phyloP scores from a whole-genome alignment of 2,888 invertebrate species.

The Tanytarsus gracilentus region DNA sequence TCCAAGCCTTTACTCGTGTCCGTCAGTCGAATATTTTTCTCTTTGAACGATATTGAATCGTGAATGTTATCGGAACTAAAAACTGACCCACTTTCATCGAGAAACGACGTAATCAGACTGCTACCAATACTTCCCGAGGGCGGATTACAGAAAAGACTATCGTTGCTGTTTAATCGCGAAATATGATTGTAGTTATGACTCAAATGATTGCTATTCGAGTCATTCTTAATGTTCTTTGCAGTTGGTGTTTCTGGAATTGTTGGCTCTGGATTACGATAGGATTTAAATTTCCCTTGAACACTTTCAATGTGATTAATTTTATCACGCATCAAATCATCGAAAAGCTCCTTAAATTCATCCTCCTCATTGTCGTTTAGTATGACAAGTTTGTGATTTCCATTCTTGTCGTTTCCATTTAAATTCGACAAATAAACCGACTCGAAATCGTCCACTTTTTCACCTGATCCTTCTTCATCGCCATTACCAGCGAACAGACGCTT shows the following conservation, averaged over 20 bases:
- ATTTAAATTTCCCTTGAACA: not conserved
- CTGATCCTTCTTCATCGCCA: not conserved
- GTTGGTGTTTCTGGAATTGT: slow-evolving; percentile 6
- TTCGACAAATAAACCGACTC: not conserved
- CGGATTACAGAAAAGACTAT: slow-evolving; percentile 18
- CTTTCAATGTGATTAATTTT: not conserved
- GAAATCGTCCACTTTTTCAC: not conserved
- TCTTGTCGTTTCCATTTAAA: slow-evolving; percentile 3
- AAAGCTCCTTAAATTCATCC: slow-evolving; percentile 17
- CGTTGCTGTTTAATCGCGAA: not conserved
- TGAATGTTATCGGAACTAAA: slow-evolving; percentile 30
- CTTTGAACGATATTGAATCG: slow-evolving; percentile 37
- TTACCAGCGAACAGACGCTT: slow-evolving; percentile 9
- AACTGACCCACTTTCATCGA: slow-evolving; percentile 24
- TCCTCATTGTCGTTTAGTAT: slow-evolving; percentile 6
- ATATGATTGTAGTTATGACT: not conserved
- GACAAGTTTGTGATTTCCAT: slow-evolving; percentile 10
- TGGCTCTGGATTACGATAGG: slow-evolving; percentile 12
- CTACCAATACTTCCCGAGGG: not conserved
- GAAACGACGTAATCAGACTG: not conserved
- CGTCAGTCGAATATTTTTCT: slow-evolving; percentile 48
- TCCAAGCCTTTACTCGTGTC: slow-evolving; percentile 87
- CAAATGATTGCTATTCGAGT: slow-evolving; percentile 21
- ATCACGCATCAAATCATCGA: slow-evolving; percentile 4
- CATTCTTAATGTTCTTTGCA: no score